Base-by-base conservation (phyloP, 2,113 vertebrate genomes). In the Protobothrops flavoviridis region DNA sequence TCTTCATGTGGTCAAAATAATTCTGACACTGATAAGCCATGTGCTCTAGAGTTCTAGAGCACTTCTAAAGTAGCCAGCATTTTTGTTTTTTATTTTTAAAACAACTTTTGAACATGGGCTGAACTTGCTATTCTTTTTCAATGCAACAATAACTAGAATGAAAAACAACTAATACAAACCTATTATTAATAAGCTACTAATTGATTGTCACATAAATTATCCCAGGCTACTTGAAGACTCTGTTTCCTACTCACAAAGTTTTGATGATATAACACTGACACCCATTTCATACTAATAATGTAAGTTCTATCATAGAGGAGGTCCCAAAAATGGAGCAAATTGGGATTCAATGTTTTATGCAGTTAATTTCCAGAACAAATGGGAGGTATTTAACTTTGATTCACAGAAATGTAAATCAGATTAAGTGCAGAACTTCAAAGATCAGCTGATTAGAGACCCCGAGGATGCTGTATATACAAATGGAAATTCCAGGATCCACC, bases 21-120 rank as follows among this genome's bases (percentile, higher is more conserved):
- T 94, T 45, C n/a, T 74, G 89, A 88, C 87, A 88, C 92, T 93
- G 9, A 85, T 91, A 8, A 12, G 9, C 64, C 56, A 33, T 26
- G 55, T 29, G n/a, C 48, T 56, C 56, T 57, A 59, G 33, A 81
- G 4, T 50, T 89, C 56, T 57, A 57, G 50, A 89, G 52, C 64
- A 48, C 5, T 89, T 85, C 20, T 39, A 17, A n/a, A 88, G 15
- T 6, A 24, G 6, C 33, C 3, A 50, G 48, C 29, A 26, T 24
- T 88, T 56, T 69, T 29, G 52, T 45, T 57, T 88, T 88, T 92
- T 81, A 52, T 50, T 92, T n/a, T 88, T 88, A 81, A 55, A 56
- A 5, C 61, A 4, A 24, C 17, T 56, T 69, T 43, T 55, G 48
- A 88, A 85, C 56, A 56, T 45, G 43, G 24, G 56, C 1, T 53